Evolutionary conservation across 2,888 invertebrate species (phyloP), one percentile per base, ranked within the genome.

Genomic region (Drosophila meridionalis): DNA sequence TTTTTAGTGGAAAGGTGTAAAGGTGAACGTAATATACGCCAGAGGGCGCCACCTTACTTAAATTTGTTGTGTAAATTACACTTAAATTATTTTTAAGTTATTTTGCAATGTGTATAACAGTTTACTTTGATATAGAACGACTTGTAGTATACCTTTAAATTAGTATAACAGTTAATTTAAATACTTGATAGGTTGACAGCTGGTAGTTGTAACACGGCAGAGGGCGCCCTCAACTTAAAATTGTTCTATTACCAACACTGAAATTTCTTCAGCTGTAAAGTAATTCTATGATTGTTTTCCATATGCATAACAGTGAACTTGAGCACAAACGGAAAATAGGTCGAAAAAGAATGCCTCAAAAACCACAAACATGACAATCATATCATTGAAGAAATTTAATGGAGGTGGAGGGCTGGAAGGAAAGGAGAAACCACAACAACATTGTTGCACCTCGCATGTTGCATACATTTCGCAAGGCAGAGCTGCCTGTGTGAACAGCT

Each of bases 311-410:
- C 20, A 56, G 55, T 69, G 43, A 57, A 42, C 56, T 57, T 57
- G 34, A 36, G 40, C 55, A 36, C 26, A 62, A 53, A n/a, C 34
- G 52, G 9, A 58, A 75, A 63, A 74, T 66, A 52, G 43, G 43
- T 38, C 45, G 30, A 11, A 14, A 36, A 32, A 53, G 28, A 67
- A 57, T 57, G 28, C 79, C 74, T 32, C 66, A 65, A 60, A 50
- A 65, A 30, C 79, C 79, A 43, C 82, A 82, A 80, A 78, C 79
- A 80, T 74, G 79, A 80, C 79, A 80, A 78, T 82, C 79, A 78
- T 71, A 79, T 50, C 26, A 64, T 62, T 69, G 36, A 47, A n/a
- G 47, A 20, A 20, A 28, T 72, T 73, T 73, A 48, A 73, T 73
- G 52, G 43, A 28, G 26, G 38, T 4, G 2, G 32, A 28, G 5